These are phyloP conservation scores for Antidorcas marsupialis DNA, from an alignment of 2,113 vertebrate species.

Conservation along the genomic window DNA sequence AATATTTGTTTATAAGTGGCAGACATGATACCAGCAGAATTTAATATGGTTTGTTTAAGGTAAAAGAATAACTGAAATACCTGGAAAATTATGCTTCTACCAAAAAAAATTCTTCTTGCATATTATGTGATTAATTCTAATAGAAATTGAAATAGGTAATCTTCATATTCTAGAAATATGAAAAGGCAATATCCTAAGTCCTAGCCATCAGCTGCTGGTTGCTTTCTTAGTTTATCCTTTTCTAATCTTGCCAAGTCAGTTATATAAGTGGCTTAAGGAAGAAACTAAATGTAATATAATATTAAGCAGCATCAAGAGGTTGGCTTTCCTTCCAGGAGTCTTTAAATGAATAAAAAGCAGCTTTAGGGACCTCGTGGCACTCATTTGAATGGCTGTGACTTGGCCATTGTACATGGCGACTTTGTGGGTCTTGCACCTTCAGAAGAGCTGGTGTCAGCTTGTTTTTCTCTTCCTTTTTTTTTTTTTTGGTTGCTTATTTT, in stretches of 20 bases:
- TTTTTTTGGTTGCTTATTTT: background rate
- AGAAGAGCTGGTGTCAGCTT: background rate
- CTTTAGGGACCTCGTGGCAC: background rate
- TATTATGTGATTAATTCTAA: slow-evolving; percentile 18
- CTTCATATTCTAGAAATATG: background rate
- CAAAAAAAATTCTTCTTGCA: background rate
- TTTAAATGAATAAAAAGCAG: background rate
- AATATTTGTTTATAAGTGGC: background rate
- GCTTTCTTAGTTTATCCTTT: background rate
- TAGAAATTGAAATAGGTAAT: slow-evolving; percentile 13
- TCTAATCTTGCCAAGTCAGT: background rate
- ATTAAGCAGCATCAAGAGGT: background rate
- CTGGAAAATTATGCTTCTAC: background rate
- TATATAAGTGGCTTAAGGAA: background rate
- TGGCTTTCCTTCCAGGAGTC: background rate
- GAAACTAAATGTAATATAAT: background rate
- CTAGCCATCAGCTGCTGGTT: background rate
- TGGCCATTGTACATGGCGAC: rapidly evolving
- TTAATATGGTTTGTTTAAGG: slow-evolving; percentile 9
- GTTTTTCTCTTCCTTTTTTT: background rate
- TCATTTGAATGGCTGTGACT: background rate
- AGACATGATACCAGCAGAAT: background rate
- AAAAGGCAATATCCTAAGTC: background rate
- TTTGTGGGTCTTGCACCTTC: rapidly evolving
- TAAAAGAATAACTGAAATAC: background rate